These are phyloP conservation scores for Candoia aspera DNA, from an alignment of 2,113 vertebrate species.

Conservation along the genomic window DNA sequence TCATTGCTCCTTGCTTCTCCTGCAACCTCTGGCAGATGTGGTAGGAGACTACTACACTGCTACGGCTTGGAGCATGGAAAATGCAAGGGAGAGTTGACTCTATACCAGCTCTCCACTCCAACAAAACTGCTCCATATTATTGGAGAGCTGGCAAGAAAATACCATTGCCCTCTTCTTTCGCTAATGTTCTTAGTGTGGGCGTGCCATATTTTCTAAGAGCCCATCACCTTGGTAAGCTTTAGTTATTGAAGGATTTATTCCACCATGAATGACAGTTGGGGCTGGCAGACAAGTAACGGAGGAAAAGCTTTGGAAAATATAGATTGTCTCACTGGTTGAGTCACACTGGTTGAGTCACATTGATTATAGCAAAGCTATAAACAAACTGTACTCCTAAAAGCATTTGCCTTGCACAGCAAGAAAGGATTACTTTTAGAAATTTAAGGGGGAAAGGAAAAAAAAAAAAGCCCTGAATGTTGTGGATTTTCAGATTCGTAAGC, in stretches of 20 bases:
- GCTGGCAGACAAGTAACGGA: not conserved
- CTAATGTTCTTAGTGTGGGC: not conserved
- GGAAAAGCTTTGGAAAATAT: not conserved
- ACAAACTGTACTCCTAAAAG: conserved; percentile 36
- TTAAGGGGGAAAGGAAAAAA: conserved; percentile 43
- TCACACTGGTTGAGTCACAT: conserved; percentile 19
- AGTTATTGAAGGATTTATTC: not conserved
- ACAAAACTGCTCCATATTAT: not conserved
- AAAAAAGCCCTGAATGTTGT: conserved; percentile 24
- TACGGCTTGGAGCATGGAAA: not conserved
- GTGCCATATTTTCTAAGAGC: not conserved
- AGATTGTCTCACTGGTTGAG: not conserved
- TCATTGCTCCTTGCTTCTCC: no score
- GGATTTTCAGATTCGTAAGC: not conserved
- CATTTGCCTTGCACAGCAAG: conserved; percentile 31
- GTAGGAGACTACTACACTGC: not conserved
- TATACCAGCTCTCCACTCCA: not conserved
- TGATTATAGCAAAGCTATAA: conserved; percentile 37
- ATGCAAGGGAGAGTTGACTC: not conserved
- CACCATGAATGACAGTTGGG: not conserved
- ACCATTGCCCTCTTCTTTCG: not conserved
- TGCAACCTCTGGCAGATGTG: no score
- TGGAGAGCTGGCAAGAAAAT: not conserved
- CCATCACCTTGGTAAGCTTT: not conserved
- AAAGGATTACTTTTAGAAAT: conserved; percentile 17